Conservation (phyloP, 2,797 vertebrate species). For the Dendrocincla tyrannina region DNA sequence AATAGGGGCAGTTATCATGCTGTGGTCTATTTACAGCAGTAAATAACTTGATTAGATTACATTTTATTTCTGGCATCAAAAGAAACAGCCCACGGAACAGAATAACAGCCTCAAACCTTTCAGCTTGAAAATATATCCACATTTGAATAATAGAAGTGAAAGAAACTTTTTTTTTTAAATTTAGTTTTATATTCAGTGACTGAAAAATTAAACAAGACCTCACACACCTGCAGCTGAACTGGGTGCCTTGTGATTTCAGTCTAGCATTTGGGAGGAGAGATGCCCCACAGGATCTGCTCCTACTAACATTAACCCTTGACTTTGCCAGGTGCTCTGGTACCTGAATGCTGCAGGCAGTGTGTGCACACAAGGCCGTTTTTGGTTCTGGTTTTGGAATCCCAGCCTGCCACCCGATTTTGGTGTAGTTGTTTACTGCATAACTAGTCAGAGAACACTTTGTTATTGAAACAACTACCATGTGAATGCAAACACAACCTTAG, state of each 20-base stretch:
- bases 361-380: neutral
- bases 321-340: neutral
- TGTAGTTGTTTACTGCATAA: neutral
- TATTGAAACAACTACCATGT: neutral
- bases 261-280: neutral
- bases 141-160: neutral
- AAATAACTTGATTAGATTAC: neutral
- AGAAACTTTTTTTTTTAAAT: neutral
- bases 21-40: neutral
- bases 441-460: neutral
- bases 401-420: neutral
- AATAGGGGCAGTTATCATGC: neutral
- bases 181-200: neutral
- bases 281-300: neutral
- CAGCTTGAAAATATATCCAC: neutral
- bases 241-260: neutral
- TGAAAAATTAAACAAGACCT: neutral
- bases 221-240: neutral
- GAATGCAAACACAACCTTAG: neutral
- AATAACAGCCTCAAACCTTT: neutral
- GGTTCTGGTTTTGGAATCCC: neutral
- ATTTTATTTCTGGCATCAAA: neutral
- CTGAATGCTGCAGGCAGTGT: neutral
- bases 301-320: neutral
- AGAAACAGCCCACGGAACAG: neutral